Evolutionary conservation across 2,113 vertebrate genomes (phyloP).

Genomic region (Albula glossodonta): DNA sequence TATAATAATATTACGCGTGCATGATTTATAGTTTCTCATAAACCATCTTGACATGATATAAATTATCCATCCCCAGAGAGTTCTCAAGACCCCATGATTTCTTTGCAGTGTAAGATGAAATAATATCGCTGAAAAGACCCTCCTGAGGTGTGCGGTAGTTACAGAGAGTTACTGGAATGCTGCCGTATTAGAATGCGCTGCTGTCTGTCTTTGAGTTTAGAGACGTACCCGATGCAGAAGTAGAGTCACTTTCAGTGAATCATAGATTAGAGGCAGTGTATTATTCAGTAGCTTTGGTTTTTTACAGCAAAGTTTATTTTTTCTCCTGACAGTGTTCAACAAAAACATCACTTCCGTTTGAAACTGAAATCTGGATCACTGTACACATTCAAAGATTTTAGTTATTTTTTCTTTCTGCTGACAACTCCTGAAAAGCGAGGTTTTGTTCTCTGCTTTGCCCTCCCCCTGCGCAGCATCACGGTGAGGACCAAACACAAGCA

Average conservation of each 20-base stretch:
- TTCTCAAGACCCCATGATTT: neutral
- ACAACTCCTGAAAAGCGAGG: neutral
- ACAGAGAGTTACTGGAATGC: neutral
- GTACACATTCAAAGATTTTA: neutral
- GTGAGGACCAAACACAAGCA: neutral
- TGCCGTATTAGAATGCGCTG: neutral
- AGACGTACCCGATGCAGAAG: neutral
- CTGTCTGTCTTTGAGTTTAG: neutral
- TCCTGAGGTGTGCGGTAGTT: neutral
- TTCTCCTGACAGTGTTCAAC: neutral
- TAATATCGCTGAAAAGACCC: neutral
- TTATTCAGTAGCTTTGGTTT: neutral
- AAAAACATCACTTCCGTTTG: neutral
- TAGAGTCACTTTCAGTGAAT: neutral
- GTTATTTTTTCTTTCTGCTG: neutral
- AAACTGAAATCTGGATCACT: neutral
- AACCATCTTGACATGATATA: neutral
- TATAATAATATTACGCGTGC: neutral
- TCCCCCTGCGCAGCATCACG: neutral
- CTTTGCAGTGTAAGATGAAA: neutral
- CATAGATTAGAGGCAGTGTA: neutral
- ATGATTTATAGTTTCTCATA: neutral
- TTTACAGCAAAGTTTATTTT: neutral
- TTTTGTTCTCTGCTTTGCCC: neutral
- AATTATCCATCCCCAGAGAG: neutral